Base-by-base conservation (phyloP, 2,113 vertebrate species). In the Callopanchax toddi region DNA sequence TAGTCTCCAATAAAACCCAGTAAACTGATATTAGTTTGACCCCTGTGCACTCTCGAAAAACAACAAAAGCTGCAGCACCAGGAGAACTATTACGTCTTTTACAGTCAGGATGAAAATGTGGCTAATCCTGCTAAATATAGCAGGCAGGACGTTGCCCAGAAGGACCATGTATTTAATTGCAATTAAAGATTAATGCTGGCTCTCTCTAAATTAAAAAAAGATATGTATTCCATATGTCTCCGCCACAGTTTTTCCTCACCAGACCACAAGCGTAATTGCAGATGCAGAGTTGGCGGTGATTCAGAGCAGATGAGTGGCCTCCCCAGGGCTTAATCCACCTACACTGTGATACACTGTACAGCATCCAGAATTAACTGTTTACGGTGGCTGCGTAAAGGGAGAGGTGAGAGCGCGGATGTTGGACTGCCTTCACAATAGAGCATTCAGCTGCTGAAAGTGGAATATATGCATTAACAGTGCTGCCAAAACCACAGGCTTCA, bases 181-280 rank as follows among this genome's bases (percentile, higher is more conserved):
- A 64, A 79, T 78, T 71, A 75, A 68, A 82, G 70, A 78, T 70
- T 74, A 74, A 66, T 76, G 64, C 59, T 67, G 69, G 73, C 62
- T 83, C 77, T 71, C 76, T 57, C 59, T 42, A 64, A 76, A 42
- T 68, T 56, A 70, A 68, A 69, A 69, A 69, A 74, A 73, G 60
- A 67, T 60, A 57, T 64, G 60, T 71, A 26, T 60, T 73, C 80
- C 61, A 52, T 61, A 82, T 71, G 84, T 84, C 70, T 78, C 73
- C 70, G 51, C 74, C 49, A 15, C 76, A 70, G 71, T 81, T 80
- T 79, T 82, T 63, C 78, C 74, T 81, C 65, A 72, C 63, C 66
- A 71, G 60, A 86, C 83, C 85, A 81, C 82, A 71, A 46, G 52
- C 54, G 42, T 73, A 82, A 87, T 57, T 81, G 69, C 79, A 86